Percentiles rank a stretch among this genome's conserved stretches.
phyloP scores from a whole-genome alignment of 2,797 vertebrate species.

The Lerista edwardsae region DNA sequence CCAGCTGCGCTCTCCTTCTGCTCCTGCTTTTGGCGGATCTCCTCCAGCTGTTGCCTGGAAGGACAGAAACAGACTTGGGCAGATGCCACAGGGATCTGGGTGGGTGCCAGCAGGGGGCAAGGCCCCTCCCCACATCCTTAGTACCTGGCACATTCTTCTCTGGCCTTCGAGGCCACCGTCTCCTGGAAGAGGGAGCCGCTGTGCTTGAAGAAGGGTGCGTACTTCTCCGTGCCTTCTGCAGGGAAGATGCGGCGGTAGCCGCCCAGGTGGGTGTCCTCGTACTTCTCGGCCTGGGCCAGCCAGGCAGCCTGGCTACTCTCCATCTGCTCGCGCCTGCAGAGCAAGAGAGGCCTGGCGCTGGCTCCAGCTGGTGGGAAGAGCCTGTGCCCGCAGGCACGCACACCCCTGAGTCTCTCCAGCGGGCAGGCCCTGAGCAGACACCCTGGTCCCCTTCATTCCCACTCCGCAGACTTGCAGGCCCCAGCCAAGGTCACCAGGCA shows the following conservation, averaged over 20 bases:
- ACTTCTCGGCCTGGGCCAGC: constrained; percentile 69
- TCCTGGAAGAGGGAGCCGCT: constrained; percentile 79
- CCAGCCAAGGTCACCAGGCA: no score
- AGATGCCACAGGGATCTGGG: neutral
- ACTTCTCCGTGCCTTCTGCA: constrained; percentile 61
- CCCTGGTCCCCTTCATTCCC: no score
- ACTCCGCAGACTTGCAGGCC: no score
- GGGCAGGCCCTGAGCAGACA: neutral
- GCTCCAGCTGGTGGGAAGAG: neutral
- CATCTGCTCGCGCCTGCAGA: constrained; percentile 64
- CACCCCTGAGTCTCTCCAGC: neutral
- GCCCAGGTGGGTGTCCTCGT: constrained; percentile 76
- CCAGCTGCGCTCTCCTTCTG: constrained; percentile 55
- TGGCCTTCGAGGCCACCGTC: constrained; percentile 77
- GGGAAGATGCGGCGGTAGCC: constrained; percentile 78
- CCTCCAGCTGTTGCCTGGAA: constrained; percentile 78
- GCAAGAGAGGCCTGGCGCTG: neutral
- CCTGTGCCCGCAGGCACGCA: no score
- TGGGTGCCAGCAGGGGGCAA: neutral
- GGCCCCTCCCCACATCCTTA: neutral
- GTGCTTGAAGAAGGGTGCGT: constrained; percentile 76
- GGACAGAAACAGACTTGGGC: neutral
- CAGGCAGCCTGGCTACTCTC: constrained; percentile 69
- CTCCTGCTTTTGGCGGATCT: constrained; percentile 75
- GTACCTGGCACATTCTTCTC: constrained; percentile 79